Evolutionary conservation across 2,113 vertebrate species (phyloP), one percentile per base, ranked within the genome.

Genomic region (Calidris pygmaea): DNA sequence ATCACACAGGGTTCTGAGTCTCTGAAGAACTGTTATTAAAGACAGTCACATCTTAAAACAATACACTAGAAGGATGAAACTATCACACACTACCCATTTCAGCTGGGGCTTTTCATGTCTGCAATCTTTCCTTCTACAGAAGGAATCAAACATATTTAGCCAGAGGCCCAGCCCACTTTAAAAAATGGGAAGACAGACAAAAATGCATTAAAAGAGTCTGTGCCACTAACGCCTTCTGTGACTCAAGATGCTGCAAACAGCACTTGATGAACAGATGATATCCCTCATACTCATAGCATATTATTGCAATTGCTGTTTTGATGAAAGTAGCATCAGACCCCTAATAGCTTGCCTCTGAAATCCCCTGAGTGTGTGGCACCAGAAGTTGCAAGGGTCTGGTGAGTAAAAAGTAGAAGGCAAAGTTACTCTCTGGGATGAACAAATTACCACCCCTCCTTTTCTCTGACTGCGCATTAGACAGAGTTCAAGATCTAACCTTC

Each of bases 21-120:
- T 96, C 93, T 37, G 59, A 96, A 96, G 94, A 96, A 78, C 71
- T 89, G 58, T 94, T 96, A 95, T 95, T 95, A 96, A 96, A 92
- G 90, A 93, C 4, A 94, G 76, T 35, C 60, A 95, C 32, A 80
- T 90, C 85, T 90, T 87, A 96, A 96, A 97, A 88, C 56, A 96
- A 88, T 50, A 72, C 13, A 73, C 89, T 92, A 75, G 71, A 91
- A 95, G 73, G 52, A 95, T 81, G 75, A 58, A 48, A 74, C 68
- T 80, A 29, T 91, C 83, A 75, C n/a, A 39, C 71, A 2, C 23
- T 39, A 59, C 14, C 10, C 63, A 32, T 92, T 95, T 94, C 75
- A 56, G 23, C 5, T 66, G 72, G 26, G 34, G 48, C 7, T 85
- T 96, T 95, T 90, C 53, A 93, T 27, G 6, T 68, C 58, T 85